These are phyloP conservation scores for Probosciger aterrimus DNA, from an alignment of 2,113 vertebrate species.

Conservation along the genomic window DNA sequence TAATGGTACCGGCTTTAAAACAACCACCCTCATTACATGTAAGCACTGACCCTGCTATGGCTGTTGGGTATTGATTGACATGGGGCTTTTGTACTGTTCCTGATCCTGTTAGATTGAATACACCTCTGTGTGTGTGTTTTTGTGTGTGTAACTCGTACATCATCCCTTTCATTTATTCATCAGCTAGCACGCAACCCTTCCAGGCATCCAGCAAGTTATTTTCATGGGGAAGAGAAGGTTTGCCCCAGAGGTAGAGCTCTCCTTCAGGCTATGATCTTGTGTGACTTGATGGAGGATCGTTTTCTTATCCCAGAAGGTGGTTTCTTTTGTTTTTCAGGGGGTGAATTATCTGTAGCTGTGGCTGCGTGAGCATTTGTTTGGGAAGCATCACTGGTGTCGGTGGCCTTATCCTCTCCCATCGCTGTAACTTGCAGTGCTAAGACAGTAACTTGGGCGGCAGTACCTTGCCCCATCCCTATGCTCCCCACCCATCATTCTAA, in stretches of 20 bases:
- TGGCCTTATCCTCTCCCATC: background rate
- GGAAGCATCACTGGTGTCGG: background rate
- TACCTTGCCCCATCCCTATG: background rate
- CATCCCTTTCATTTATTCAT: fast-evolving
- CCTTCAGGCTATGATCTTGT: background rate
- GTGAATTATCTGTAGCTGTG: background rate
- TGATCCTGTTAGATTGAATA: background rate
- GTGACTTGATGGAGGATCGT: background rate
- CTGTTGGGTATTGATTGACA: background rate
- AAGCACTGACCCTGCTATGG: fast-evolving
- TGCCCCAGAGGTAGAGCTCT: background rate
- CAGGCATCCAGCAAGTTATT: background rate
- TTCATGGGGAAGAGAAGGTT: background rate
- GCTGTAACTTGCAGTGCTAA: background rate
- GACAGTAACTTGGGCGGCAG: background rate
- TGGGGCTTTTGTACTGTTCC: background rate
- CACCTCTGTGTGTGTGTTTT: background rate
- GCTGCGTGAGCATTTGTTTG: background rate
- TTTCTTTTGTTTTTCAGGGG: background rate
- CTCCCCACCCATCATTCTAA: background rate
- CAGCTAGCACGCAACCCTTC: background rate
- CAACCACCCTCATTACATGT: fast-evolving
- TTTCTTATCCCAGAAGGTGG: background rate
- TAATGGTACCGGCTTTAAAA: background rate
- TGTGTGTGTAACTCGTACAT: fast-evolving